Evolutionary conservation across 2,888 invertebrate species (phyloP), one percentile per base, ranked within the genome.

Genomic region (Epirrita christyi): DNA sequence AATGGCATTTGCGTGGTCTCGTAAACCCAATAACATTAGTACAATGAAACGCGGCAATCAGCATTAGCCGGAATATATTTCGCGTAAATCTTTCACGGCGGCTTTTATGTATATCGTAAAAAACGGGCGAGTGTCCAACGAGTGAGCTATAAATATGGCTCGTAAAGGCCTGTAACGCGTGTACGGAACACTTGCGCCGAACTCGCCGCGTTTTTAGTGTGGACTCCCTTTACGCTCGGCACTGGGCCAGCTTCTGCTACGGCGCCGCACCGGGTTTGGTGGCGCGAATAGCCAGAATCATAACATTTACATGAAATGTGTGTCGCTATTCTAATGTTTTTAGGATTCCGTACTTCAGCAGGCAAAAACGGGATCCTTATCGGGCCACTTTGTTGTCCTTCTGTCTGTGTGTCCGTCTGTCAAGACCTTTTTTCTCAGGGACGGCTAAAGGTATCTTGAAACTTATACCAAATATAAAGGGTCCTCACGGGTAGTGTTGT

Each of bases 31-130:
- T 83, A 81, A 79, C 83, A 83, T 83, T 79, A 83, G 74, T 73
- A 71, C 74, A 79, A 78, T 76, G 80, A 75, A 76, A 72, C 70
- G 69, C 71, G 68, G 64, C 73, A 87, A 89, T 90, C 91, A 85
- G 85, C 88, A 89, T 90, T 89, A 89, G 87, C 73, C 80, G 73
- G 90, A 87, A 90, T 90, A 90, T 86, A 89, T 90, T 88, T 84
- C 75, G 80, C 86, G 86, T 91, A 91, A 90, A 91, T 90, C 90
- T 88, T 88, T 82, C 86, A 83, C 88, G 87, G 85, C 83, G 81
- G 85, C 83, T 88, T 90, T 91, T 88, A 91, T 89, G 91, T 88
- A 80, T 90, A 88, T 89, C 90, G 88, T 91, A 90, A 91, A 91
- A 90, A 90, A 88, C 85, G 85, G 73, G 70, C 80, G 78, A 84